Evolutionary conservation across 2,113 vertebrate species (phyloP).

Genomic region (Lagopus leucura): DNA sequence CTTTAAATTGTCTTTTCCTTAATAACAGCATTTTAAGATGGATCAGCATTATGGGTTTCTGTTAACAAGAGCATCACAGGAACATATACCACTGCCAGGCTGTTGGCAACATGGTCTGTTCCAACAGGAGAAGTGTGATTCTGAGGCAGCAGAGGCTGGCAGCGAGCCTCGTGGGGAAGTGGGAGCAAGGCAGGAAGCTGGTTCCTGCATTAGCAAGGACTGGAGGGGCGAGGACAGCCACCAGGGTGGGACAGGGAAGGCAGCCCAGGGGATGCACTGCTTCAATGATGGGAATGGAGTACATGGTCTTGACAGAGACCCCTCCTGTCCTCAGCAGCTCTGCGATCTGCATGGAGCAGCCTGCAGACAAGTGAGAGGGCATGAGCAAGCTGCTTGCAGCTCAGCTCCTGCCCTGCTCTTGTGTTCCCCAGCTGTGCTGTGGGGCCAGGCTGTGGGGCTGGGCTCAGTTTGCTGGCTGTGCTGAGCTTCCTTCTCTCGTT

Average conservation of each 20-base stretch:
- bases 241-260: background rate
- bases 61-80: background rate
- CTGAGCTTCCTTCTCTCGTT: background rate
- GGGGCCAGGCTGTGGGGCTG: rapidly evolving
- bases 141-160: slow-evolving; percentile 15
- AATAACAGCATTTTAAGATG: background rate
- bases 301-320: background rate
- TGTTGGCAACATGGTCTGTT: background rate
- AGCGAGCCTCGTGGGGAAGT: background rate
- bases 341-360: background rate
- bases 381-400: background rate
- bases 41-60: background rate
- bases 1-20: background rate
- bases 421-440: background rate
- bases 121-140: slow-evolving; percentile 6
- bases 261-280: background rate
- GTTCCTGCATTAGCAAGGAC: background rate
- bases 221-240: background rate
- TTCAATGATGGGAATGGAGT: background rate
- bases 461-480: background rate
- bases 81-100: background rate
- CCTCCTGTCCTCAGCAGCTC: background rate
- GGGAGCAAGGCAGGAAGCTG: background rate
- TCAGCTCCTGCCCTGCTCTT: background rate
- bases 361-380: background rate